Percentiles rank a stretch among this genome's conserved stretches.
Conservation (phyloP, 1,140 invertebrate genomes). For the Hyposmocoma kahamanoa region DNA sequence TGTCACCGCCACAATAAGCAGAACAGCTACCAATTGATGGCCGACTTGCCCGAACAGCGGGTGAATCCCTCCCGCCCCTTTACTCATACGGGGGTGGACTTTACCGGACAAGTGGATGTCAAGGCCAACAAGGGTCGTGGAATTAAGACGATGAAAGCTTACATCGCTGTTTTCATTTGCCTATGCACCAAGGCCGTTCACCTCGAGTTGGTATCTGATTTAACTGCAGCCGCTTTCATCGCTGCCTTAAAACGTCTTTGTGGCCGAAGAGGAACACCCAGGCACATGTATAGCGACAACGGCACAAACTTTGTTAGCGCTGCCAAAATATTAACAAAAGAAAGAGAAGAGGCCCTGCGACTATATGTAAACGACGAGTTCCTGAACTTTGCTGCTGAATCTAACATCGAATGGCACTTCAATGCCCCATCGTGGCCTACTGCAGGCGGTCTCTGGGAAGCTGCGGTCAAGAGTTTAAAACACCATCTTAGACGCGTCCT, state of each 20-base stretch:
- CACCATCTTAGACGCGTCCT: slow-evolving; percentile 13
- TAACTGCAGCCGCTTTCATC: slow-evolving; percentile 27
- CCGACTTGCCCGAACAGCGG: slow-evolving; percentile 31
- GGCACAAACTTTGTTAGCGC: slow-evolving; percentile 41
- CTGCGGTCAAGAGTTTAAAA: neutral
- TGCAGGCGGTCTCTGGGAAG: too few relatives aligned
- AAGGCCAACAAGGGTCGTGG: slow-evolving; percentile 15
- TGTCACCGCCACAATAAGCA: neutral
- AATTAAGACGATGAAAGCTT: slow-evolving; percentile 9
- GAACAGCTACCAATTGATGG: slow-evolving; percentile 29
- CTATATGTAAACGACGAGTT: neutral
- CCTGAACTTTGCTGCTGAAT: neutral
- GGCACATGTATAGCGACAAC: slow-evolving; percentile 31
- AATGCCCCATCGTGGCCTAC: too few relatives aligned
- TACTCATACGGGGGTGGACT: slow-evolving; percentile 32
- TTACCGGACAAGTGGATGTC: slow-evolving; percentile 32
- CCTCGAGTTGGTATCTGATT: slow-evolving; percentile 29
- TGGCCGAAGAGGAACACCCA: slow-evolving; percentile 18
- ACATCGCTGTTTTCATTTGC: slow-evolving; percentile 31
- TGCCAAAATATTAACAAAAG: neutral
- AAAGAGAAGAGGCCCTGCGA: neutral
- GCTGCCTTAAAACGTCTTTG: slow-evolving; percentile 33
- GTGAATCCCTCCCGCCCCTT: slow-evolving; percentile 27
- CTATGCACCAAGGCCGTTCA: slow-evolving; percentile 30
- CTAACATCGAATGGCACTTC: slow-evolving; percentile 1